A percentile compares a stretch with the other conserved stretches of the same genome.
phyloP scores from a whole-genome alignment of 2,113 vertebrate genomes.

The Laterallus jamaicensis region DNA sequence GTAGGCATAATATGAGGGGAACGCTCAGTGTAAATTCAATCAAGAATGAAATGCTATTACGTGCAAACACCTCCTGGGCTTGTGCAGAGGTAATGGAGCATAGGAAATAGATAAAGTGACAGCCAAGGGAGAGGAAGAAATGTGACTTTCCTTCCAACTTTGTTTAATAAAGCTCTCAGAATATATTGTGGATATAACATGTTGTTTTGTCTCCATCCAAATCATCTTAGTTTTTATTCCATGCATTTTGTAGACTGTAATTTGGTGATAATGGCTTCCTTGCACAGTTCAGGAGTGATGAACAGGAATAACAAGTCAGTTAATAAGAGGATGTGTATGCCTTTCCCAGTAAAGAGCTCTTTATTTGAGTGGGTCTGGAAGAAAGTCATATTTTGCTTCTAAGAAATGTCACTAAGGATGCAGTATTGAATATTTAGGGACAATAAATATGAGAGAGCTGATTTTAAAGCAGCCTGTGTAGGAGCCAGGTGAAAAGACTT shows the following conservation, averaged over 20 bases:
- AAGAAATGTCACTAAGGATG: not conserved
- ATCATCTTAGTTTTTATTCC: constrained; percentile 55
- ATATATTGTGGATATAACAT: constrained; percentile 27
- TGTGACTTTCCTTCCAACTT: constrained; percentile 55
- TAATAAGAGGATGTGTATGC: not conserved
- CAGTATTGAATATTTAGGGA: not conserved
- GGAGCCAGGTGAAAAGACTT: not conserved
- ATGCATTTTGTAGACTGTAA: constrained; percentile 58
- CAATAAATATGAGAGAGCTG: not conserved
- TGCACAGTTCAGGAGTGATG: not conserved
- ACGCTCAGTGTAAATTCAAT: constrained; percentile 66
- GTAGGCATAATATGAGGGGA: constrained; percentile 35
- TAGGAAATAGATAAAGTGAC: constrained; percentile 67
- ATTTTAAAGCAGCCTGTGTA: not conserved
- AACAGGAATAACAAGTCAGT: constrained; percentile 37
- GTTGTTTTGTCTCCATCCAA: constrained; percentile 49
- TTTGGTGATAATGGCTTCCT: constrained; percentile 47
- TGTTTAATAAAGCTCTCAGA: constrained; percentile 66
- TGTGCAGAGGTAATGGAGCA: constrained; percentile 74
- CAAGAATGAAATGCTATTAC: constrained; percentile 73
- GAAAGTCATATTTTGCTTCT: not conserved
- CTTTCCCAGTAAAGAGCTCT: not conserved
- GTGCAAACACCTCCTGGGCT: constrained; percentile 68
- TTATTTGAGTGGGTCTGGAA: not conserved
- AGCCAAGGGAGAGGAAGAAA: constrained; percentile 64